Base-by-base conservation (phyloP, 2,888 invertebrate species). In the Herminia tarsipennalis region DNA sequence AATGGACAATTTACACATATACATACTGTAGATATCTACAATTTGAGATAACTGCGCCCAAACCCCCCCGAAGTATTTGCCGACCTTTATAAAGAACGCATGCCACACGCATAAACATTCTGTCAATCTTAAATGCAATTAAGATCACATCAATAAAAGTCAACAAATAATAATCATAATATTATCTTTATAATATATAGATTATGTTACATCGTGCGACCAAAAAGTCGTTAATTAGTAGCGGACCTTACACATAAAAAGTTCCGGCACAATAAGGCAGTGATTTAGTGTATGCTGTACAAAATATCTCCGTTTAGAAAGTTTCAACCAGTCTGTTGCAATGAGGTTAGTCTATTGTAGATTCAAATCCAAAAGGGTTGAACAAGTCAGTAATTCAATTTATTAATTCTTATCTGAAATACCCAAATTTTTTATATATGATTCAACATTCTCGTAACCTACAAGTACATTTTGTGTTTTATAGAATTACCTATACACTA, bases 301-400 rank as follows among this genome's bases (percentile, higher is more conserved):
- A 90, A 88, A 90, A 90, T 89, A 90, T 90, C 76, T 86, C 83
- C 83, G 76, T 81, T 66, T 86, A 88, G 77, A 88, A 87, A 88
- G 76, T 83, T 83, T 86, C 84, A 76, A 83, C 82, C 90, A 90
- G 90, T 90, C 90, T 89, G 89, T 89, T 86, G 83, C 86, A 74
- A 82, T 89, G 88, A 89, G 90, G 88, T 89, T 76, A 70, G 68
- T 78, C 86, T 89, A 89, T 89, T 90, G 88, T 90, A 90, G 88
- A 90, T 88, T 90, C 90, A 90, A 90, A 90, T 90, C 90, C 90
- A 89, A 90, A 89, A 89, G 81, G 78, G 84, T 90, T 86, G 82
- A 88, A 88, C 83, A 76, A 87, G 84, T 89, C 84, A 81, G 77
- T 86, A 76, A 79, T 82, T 79, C 70, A 80, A 78, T 86, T 86